Evolutionary conservation across 2,797 vertebrate species (phyloP).

Genomic region (Scolopax bukidnonensis): DNA sequence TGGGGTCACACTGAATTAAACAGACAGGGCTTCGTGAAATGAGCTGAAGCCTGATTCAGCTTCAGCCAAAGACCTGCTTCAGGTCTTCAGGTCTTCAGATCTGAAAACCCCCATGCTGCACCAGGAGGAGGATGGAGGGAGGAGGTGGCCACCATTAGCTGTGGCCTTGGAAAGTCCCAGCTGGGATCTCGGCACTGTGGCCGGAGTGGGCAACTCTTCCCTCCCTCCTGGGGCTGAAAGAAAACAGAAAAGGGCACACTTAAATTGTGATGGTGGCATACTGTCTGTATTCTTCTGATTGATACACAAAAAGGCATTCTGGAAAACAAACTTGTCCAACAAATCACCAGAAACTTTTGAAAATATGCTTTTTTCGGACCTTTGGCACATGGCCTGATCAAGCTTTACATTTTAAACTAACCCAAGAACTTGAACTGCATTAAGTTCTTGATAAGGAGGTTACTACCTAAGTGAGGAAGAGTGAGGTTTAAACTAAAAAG

Average conservation of each 20-base stretch:
- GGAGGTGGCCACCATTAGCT: accelerated
- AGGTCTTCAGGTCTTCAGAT: background rate
- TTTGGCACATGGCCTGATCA: background rate
- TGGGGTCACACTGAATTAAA: background rate
- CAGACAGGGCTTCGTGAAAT: background rate
- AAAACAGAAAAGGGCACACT: background rate
- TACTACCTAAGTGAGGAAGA: background rate
- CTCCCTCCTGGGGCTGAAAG: background rate
- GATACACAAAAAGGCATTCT: background rate
- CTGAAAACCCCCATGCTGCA: background rate
- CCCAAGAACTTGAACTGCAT: background rate
- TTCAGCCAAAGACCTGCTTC: background rate
- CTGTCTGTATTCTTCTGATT: background rate
- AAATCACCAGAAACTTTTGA: background rate
- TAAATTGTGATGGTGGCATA: background rate
- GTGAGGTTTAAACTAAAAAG: background rate
- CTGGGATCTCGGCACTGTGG: background rate
- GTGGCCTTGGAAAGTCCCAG: background rate
- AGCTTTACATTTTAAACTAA: background rate
- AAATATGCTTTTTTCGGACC: background rate
- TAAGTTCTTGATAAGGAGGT: background rate
- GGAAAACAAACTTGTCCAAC: background rate
- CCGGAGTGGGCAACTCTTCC: accelerated
- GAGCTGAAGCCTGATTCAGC: background rate
- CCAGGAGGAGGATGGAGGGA: background rate